These are phyloP conservation scores for Corynorhinus townsendii DNA, from an alignment of 2,113 vertebrate species.

Conservation along the genomic window DNA sequence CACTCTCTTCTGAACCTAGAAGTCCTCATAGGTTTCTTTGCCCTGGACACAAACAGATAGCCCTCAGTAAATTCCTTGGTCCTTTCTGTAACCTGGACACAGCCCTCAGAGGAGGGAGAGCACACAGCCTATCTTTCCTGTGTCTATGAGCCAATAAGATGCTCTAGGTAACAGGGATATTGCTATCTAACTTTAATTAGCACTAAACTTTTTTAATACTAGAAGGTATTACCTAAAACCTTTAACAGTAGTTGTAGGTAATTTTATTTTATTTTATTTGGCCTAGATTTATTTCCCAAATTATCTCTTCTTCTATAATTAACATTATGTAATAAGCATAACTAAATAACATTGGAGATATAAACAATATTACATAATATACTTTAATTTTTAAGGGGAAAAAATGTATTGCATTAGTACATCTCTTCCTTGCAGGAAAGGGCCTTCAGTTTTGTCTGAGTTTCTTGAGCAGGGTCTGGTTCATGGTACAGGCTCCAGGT, in stretches of 20 bases:
- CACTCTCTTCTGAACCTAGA: background rate
- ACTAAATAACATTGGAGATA: background rate
- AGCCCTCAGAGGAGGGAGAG: background rate
- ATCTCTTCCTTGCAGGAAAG: background rate
- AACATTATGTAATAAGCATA: background rate
- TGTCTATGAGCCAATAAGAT: background rate
- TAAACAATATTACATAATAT: background rate
- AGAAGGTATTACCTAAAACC: background rate
- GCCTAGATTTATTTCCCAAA: background rate
- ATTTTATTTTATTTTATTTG: background rate
- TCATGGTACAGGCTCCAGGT: background rate
- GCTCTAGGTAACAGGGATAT: background rate
- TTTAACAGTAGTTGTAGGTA: background rate
- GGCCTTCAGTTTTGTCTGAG: background rate
- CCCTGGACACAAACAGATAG: background rate
- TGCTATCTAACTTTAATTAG: background rate
- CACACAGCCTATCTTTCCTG: background rate
- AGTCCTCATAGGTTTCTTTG: background rate
- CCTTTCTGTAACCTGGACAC: background rate
- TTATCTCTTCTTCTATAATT: background rate
- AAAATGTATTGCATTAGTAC: background rate
- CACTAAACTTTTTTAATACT: background rate
- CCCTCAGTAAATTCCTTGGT: background rate
- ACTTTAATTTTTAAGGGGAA: background rate
- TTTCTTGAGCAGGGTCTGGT: background rate